Evolutionary conservation across 1,140 invertebrate genomes (phyloP).

Genomic region (Drosophila grimshawi): DNA sequence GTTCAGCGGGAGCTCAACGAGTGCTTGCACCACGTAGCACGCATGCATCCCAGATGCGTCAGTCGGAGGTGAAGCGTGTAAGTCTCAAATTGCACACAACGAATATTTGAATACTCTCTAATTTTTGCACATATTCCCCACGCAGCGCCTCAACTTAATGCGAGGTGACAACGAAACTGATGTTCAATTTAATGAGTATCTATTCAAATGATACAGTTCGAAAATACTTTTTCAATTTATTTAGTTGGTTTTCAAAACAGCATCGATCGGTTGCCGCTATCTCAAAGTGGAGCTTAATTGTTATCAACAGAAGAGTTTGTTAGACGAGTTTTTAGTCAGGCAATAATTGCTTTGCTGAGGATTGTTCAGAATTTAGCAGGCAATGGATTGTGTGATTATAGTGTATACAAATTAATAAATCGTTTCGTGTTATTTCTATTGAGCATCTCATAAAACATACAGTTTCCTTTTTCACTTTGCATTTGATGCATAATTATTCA

Average conservation of each 20-base stretch:
- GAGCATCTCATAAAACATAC: background rate
- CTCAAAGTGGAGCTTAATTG: background rate
- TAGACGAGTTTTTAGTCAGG: background rate
- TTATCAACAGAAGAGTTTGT: background rate
- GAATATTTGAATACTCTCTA: background rate
- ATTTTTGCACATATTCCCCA: background rate
- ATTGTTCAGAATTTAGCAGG: background rate
- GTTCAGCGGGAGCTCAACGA: background rate
- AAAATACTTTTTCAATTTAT: background rate
- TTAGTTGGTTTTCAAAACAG: background rate
- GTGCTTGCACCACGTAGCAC: slow-evolving; percentile 61
- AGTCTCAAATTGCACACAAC: background rate
- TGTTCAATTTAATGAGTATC: slow-evolving; percentile 60
- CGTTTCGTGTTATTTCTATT: background rate
- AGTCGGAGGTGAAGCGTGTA: slow-evolving; percentile 73
- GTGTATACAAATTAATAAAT: background rate
- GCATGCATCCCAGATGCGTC: slow-evolving; percentile 63
- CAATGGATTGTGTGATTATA: slow-evolving; percentile 1
- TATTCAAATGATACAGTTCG: slow-evolving; percentile 52
- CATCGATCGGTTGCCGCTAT: background rate
- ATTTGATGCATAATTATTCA: too few species aligned
- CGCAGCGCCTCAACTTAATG: slow-evolving; percentile 56
- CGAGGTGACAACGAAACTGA: slow-evolving; percentile 55
- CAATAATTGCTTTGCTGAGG: background rate
- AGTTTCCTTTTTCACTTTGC: background rate